These are phyloP conservation scores for Babyrousa celebensis DNA, from an alignment of 2,797 vertebrate species.

Conservation along the genomic window DNA sequence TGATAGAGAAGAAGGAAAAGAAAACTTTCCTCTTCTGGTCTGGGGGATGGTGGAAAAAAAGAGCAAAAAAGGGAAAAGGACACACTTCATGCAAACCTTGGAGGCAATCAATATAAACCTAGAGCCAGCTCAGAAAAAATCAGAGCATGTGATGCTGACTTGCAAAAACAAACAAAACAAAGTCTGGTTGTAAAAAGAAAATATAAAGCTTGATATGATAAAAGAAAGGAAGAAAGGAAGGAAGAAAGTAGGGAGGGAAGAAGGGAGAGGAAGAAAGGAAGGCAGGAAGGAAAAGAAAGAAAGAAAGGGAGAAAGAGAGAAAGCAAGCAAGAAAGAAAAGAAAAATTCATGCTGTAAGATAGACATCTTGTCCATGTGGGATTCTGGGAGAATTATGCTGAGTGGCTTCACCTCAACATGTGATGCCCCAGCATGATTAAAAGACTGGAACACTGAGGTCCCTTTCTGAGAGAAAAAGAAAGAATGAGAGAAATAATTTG, in stretches of 20 bases:
- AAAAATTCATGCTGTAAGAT: neutral
- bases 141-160: no score
- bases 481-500: neutral
- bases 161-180: no score
- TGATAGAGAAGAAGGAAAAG: constrained; percentile 22
- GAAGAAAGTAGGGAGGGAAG: neutral
- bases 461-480: neutral
- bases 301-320: no score
- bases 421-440: neutral
- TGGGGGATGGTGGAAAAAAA: neutral
- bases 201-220: no score
- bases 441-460: neutral
- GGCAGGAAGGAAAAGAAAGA: neutral
- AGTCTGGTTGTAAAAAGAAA: no score
- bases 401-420: neutral
- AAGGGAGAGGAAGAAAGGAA: neutral
- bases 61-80: no score
- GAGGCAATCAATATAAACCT: no score
- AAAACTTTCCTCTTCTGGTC: neutral
- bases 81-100: no score
- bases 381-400: neutral
- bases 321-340: constrained; percentile 7
- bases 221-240: no score
- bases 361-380: neutral
- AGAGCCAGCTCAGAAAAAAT: no score